Conservation (phyloP, 2,797 vertebrate species). For the Galaxias olidus region DNA sequence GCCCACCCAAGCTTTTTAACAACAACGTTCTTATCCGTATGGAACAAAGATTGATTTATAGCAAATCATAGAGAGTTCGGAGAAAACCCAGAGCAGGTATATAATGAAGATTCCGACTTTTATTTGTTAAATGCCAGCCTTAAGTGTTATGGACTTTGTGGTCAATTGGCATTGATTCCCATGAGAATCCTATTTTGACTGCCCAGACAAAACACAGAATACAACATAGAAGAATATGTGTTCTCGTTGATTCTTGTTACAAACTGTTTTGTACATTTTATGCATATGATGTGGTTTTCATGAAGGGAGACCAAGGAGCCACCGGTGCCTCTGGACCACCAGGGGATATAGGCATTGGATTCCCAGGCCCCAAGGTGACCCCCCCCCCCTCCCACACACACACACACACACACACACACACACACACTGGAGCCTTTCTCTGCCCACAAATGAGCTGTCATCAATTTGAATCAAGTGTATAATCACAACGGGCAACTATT, state of each 20-base stretch:
- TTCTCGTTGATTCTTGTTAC: constrained; percentile 27
- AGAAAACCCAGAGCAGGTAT: constrained; percentile 10
- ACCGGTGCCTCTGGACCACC: constrained; percentile 72
- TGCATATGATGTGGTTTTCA: constrained; percentile 6
- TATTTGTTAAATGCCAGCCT: too few relatives aligned
- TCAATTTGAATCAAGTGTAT: too few relatives aligned
- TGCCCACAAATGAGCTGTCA: too few relatives aligned
- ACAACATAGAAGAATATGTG: constrained; percentile 26
- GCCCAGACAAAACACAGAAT: too few relatives aligned
- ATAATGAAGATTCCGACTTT: too few relatives aligned
- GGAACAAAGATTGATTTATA: constrained; percentile 31
- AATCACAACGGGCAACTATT: too few relatives aligned
- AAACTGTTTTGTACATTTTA: constrained; percentile 1
- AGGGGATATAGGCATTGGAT: constrained; percentile 73
- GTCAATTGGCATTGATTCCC: too few relatives aligned
- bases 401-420: too few relatives aligned
- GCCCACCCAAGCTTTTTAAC: constrained; percentile 24
- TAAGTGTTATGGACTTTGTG: too few relatives aligned
- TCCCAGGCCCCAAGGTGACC: constrained; percentile 73
- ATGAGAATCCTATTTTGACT: too few relatives aligned
- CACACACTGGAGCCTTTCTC: too few relatives aligned
- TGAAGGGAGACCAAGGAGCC: constrained; percentile 81
- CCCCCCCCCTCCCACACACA: neutral
- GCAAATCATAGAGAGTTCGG: constrained; percentile 14
- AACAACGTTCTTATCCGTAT: constrained; percentile 54